Evolutionary conservation across 1,140 invertebrate genomes (phyloP).

Genomic region (Conus ventricosus): DNA sequence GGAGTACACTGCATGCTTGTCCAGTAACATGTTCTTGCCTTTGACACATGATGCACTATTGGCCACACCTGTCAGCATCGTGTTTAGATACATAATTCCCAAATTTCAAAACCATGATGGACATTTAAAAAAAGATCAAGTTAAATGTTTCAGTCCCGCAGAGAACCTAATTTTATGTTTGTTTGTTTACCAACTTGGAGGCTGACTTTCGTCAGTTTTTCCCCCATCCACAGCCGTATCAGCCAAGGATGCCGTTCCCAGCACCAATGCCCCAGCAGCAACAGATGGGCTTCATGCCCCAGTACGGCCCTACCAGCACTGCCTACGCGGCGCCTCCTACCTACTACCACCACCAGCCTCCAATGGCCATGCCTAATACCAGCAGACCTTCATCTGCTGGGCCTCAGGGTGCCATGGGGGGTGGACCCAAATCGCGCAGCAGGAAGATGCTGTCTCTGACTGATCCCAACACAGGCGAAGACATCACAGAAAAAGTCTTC

Average conservation of each 20-base stretch:
- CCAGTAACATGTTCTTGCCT: no score
- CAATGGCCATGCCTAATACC: neutral
- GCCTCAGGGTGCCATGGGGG: neutral
- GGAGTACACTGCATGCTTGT: no score
- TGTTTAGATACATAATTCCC: no score
- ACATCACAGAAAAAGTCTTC: neutral
- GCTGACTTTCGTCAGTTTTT: neutral
- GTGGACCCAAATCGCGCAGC: neutral
- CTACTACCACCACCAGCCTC: neutral
- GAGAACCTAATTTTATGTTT: no score
- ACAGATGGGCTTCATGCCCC: neutral
- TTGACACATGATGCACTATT: no score
- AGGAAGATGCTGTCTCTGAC: neutral
- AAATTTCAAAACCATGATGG: no score
- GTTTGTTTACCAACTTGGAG: no score
- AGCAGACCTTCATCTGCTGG: neutral
- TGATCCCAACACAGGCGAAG: conserved; percentile 6
- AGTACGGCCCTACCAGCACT: neutral
- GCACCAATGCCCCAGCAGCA: neutral
- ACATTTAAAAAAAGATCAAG: no score
- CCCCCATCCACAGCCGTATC: neutral
- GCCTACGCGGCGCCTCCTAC: neutral
- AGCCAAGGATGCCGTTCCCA: neutral
- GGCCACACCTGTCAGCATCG: no score
- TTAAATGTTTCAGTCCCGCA: no score